Conservation (phyloP, 2,113 vertebrate species). For the Sinocyclocheilus maitianheensis region DNA sequence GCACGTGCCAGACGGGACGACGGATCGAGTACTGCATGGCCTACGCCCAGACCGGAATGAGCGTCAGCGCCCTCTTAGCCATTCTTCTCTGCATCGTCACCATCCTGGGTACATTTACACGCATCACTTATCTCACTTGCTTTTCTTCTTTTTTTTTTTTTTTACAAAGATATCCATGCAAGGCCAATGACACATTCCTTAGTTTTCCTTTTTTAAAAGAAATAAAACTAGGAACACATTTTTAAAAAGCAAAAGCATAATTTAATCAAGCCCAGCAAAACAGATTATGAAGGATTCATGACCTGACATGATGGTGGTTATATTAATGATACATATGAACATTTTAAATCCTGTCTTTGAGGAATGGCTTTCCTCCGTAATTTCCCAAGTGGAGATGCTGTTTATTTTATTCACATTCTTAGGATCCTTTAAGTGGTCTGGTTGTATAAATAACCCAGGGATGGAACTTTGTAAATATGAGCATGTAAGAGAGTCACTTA, state of each 20-base stretch:
- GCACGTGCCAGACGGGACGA: constrained; percentile 80
- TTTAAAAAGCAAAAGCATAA: background rate
- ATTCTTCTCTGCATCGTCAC: constrained; percentile 87
- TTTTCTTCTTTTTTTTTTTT: background rate
- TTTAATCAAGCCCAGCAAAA: background rate
- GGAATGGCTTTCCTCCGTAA: background rate
- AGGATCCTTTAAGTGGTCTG: background rate
- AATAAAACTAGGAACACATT: background rate
- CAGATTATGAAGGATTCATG: constrained; percentile 20
- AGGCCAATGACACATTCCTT: background rate
- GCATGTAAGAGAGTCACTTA: background rate
- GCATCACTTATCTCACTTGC: background rate
- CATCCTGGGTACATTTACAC: constrained; percentile 80
- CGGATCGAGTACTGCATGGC: constrained; percentile 76
- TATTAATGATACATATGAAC: constrained; percentile 54
- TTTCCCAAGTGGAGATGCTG: background rate
- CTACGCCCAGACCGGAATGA: constrained; percentile 73
- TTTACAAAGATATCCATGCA: background rate
- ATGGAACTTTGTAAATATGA: background rate
- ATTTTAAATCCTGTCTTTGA: background rate
- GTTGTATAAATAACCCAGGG: constrained; percentile 8
- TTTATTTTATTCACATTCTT: constrained; percentile 7
- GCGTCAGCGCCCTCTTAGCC: constrained; percentile 83
- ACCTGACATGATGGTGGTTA: background rate
- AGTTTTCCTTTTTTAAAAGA: background rate